Base-by-base conservation (phyloP, 2,113 vertebrate species). In the Phycodurus eques region DNA sequence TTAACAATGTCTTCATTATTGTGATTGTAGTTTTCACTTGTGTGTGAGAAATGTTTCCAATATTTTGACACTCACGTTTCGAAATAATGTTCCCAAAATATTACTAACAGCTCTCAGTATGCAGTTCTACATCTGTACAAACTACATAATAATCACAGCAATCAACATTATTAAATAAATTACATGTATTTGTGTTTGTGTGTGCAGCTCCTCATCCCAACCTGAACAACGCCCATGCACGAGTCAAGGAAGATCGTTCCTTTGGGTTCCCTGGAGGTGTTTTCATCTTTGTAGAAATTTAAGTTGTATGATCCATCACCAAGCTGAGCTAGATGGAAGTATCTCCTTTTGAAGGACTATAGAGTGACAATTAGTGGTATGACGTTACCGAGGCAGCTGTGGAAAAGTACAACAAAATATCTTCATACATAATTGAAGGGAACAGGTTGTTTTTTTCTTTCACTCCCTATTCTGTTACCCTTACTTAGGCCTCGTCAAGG, bases 271-370 rank as follows among this genome's bases (percentile, higher is more conserved):
- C 97, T 99, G 68, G 96, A 96, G 87, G 97, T 96, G 90, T 99
- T 99, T 80, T 99, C 98, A 80, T 99, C 98, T 90, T 99, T 99
- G 84, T 99, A 99, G 92, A 99, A 99, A 91, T 98, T 99, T 65
- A 99, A 94, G 87, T 98, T 99, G 91, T 98, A 99, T 46, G 98
- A 99, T 69, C 98, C 96, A 80, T 99, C 98, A 8, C 96, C 96
- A 75, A 99, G 95, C 81, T 98, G 97, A 75, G 95, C 94, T 83
- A 99, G 90, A 83, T 98, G 96, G 90, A 99, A 99, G 91, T 98
- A 99, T 54, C 98, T 95, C 85, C 97, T 95, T 90, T 99, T 99
- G 91, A 99, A 99, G 64, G 98, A 99, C 98, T 99, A 77, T 22
- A 73, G 54, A 67, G 65, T 60, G 31, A 57, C 80, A 72, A 81